Evolutionary conservation across 2,888 invertebrate species (phyloP).

Genomic region (Callinectes sapidus): DNA sequence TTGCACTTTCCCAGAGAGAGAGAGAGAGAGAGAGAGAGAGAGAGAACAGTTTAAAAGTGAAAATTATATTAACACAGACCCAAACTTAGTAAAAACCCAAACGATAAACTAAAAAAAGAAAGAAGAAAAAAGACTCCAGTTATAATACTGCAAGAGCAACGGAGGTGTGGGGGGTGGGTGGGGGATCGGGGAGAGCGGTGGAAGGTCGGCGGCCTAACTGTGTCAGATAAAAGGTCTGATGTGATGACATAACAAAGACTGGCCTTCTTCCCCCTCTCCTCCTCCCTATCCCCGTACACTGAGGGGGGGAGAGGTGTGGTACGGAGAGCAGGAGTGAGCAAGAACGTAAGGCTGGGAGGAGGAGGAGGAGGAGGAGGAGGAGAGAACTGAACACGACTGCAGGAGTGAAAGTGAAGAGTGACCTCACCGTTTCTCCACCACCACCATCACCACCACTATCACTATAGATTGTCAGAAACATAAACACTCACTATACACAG

Average conservation of each 20-base stretch:
- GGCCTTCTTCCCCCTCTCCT: neutral
- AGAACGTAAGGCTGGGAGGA: neutral
- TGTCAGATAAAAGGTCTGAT: slow-evolving; percentile 8
- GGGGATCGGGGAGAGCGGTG: neutral
- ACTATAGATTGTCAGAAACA: neutral
- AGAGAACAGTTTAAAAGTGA: neutral
- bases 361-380: slow-evolving; percentile 38
- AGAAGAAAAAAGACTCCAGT: neutral
- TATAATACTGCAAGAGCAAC: neutral
- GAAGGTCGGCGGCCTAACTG: slow-evolving; percentile 10
- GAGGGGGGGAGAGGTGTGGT: neutral
- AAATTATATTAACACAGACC: neutral
- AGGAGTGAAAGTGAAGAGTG: slow-evolving; percentile 41
- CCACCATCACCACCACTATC: slow-evolving; percentile 6
- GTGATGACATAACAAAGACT: slow-evolving; percentile 24
- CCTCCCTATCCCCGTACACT: neutral
- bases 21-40: slow-evolving; percentile 25
- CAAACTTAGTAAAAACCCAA: neutral
- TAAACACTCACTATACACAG: neutral
- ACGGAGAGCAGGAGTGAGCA: neutral
- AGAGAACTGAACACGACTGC: slow-evolving; percentile 20
- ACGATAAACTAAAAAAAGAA: neutral
- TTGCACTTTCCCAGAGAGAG: slow-evolving; percentile 8
- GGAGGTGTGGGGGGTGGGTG: neutral
- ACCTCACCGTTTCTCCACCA: slow-evolving; percentile 23